A percentile compares a stretch with the other conserved stretches of the same genome.
These are phyloP conservation scores for Paguma larvata DNA, from an alignment of 2,797 vertebrate genomes.

Conservation along the genomic window DNA sequence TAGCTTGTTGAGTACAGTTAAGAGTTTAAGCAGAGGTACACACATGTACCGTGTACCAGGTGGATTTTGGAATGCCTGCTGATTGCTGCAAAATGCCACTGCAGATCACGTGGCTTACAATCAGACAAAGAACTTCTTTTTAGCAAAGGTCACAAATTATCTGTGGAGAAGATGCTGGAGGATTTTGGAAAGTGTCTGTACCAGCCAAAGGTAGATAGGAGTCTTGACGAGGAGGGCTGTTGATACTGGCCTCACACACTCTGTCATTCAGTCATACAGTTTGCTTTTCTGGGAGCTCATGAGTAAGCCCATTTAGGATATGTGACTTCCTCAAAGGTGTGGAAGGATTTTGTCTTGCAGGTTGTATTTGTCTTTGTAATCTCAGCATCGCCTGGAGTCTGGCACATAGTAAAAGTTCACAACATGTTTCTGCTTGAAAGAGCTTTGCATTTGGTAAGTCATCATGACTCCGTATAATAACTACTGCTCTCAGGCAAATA, in stretches of 20 bases:
- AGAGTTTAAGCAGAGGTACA: not conserved
- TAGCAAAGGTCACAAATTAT: not conserved
- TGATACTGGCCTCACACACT: not conserved
- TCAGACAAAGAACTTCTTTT: not conserved
- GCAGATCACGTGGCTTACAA: not conserved
- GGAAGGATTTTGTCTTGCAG: not conserved
- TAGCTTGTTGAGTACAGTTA: not conserved
- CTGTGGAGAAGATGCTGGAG: not conserved
- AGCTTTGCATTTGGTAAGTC: not conserved
- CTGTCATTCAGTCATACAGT: not conserved
- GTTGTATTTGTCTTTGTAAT: not conserved
- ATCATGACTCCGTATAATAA: not conserved
- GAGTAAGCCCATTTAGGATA: not conserved
- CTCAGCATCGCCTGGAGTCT: not conserved
- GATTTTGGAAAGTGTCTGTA: not conserved
- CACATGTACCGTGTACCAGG: not conserved
- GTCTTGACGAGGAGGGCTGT: not conserved
- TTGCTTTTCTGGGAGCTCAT: not conserved
- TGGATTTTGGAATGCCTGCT: not conserved
- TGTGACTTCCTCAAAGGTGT: not conserved
- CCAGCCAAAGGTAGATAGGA: not conserved
- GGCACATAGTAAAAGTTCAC: not conserved
- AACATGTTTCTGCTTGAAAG: constrained; percentile 15
- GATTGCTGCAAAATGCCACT: not conserved
- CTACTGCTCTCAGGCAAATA: not conserved